Evolutionary conservation across 2,888 invertebrate species (phyloP).

Genomic region (Escarpia spicata): DNA sequence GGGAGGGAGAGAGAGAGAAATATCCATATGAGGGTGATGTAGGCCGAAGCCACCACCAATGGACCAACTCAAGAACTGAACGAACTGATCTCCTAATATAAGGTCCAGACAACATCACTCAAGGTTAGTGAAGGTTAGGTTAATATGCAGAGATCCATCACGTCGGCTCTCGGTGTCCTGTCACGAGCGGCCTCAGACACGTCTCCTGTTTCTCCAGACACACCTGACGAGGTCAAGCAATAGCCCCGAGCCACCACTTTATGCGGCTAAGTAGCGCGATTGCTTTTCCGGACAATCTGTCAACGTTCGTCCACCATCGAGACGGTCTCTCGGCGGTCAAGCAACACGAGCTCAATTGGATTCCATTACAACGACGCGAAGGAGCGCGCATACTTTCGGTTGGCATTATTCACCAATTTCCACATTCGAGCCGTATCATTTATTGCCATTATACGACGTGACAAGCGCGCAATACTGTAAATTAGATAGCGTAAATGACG

Average conservation of each 20-base stretch:
- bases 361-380: not conserved
- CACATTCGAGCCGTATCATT: not conserved
- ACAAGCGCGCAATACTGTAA: constrained; percentile 6
- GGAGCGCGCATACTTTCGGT: not conserved
- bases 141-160: constrained; percentile 6
- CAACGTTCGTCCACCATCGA: not conserved
- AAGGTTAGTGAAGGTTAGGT: not conserved
- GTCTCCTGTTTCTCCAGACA: not conserved
- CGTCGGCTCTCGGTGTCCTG: not conserved
- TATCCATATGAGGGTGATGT: too few species aligned
- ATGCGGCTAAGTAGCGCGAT: not conserved
- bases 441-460: constrained; percentile 13
- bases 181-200: not conserved
- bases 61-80: too few species aligned
- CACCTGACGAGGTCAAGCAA: not conserved
- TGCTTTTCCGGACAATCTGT: not conserved
- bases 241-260: not conserved
- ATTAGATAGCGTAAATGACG: not conserved
- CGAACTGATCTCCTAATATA: too few species aligned
- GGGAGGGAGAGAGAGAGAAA: too few species aligned
- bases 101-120: not conserved
- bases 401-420: not conserved
- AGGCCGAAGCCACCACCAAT: too few species aligned
- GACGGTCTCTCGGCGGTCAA: not conserved
- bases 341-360: not conserved